These are phyloP conservation scores for Chymomyza costata DNA, from an alignment of 1,140 invertebrate genomes.

Conservation along the genomic window DNA sequence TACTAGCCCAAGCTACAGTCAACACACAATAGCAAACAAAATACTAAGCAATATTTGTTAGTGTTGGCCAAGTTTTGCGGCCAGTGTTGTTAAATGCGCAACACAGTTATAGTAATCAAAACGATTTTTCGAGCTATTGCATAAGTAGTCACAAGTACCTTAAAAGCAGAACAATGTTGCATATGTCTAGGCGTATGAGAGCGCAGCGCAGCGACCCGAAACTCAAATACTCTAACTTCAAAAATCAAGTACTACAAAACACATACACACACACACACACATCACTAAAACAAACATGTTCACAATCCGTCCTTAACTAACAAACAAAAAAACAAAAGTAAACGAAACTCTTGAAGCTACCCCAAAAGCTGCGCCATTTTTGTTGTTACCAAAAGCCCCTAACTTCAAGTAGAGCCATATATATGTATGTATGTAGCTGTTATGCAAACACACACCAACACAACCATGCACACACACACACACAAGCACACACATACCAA, in stretches of 20 bases:
- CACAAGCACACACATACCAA: conserved; percentile 32
- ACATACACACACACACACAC: conserved; percentile 6
- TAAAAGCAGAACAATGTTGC: conserved; percentile 46
- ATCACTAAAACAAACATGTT: neutral
- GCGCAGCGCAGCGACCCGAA: conserved; percentile 6
- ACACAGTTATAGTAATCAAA: conserved; percentile 57
- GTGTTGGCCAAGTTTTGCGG: conserved; percentile 32
- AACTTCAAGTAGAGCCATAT: too few relatives aligned
- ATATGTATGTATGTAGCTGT: too few relatives aligned
- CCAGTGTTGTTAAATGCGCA: too few relatives aligned
- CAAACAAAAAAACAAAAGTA: neutral
- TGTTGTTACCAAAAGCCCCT: too few relatives aligned
- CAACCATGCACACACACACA: conserved; percentile 25
- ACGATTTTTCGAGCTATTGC: conserved; percentile 62
- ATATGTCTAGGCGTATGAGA: conserved; percentile 12
- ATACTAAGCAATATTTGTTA: conserved; percentile 18
- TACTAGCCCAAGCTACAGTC: conserved; percentile 12
- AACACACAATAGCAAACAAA: conserved; percentile 19
- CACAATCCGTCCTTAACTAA: neutral
- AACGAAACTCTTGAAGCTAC: conserved; percentile 15
- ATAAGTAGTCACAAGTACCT: conserved; percentile 73
- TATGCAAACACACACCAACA: conserved; percentile 22
- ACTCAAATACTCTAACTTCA: conserved; percentile 1
- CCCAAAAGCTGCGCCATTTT: conserved; percentile 20
- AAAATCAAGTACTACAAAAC: neutral